A percentile compares a stretch with the other conserved stretches of the same genome.
Conservation (phyloP, 2,113 vertebrate species). For the Myocastor coypus region DNA sequence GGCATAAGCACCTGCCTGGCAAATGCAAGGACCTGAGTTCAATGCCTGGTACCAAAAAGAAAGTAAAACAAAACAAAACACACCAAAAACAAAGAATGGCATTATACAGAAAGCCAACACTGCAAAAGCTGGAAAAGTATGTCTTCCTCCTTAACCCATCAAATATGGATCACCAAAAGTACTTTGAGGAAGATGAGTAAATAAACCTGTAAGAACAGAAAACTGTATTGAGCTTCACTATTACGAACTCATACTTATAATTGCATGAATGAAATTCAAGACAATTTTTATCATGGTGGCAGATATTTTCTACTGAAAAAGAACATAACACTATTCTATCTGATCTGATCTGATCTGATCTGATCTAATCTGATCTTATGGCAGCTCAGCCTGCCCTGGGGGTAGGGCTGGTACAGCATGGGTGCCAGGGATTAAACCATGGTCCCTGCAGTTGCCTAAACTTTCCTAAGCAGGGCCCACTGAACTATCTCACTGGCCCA, state of each 20-base stretch:
- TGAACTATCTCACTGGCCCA: no score
- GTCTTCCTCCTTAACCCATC: background rate
- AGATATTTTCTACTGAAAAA: conserved; percentile 27
- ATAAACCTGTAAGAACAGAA: conserved; percentile 3
- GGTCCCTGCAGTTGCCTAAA: no score
- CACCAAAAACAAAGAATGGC: background rate
- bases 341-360: no score
- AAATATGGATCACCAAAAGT: background rate
- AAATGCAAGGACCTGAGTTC: no score
- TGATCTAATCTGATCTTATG: no score
- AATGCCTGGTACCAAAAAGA: no score
- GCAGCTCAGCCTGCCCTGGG: no score
- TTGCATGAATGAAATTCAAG: background rate
- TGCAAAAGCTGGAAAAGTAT: background rate
- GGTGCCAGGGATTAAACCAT: no score
- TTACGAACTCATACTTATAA: background rate
- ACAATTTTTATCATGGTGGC: conserved; percentile 11
- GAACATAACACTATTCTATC: background rate
- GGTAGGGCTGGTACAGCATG: no score
- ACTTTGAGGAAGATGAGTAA: conserved; percentile 17
- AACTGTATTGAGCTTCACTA: background rate
- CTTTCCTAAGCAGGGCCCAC: no score
- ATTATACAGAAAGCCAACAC: background rate
- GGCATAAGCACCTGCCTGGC: no score
- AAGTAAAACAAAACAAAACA: no score